phyloP scores from a whole-genome alignment of 2,888 invertebrate genomes.

The Rapana venosa region DNA sequence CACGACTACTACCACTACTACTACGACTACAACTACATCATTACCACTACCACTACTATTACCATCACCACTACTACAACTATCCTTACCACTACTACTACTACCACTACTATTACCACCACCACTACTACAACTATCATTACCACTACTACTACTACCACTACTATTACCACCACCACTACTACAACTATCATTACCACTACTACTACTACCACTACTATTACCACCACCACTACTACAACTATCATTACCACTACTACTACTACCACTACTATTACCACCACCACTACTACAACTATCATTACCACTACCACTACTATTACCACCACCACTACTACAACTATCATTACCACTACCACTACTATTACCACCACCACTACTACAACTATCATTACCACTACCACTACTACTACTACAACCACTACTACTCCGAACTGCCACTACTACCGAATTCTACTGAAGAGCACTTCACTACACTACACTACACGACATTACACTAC shows the following conservation, averaged over 20 bases:
- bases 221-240: background rate
- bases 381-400: background rate
- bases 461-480: too few species aligned
- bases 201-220: background rate
- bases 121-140: too few species aligned
- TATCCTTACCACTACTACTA: background rate
- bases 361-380: background rate
- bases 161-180: background rate
- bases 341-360: background rate
- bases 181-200: background rate
- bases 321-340: background rate
- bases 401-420: background rate
- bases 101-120: background rate
- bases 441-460: background rate
- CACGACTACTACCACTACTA: background rate
- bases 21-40: background rate
- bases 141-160: background rate
- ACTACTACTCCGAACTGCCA: background rate
- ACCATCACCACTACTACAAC: background rate
- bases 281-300: background rate
- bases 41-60: background rate
- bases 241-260: too few species aligned
- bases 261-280: background rate
- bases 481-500: too few species aligned
- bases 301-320: background rate